Conservation (phyloP, 2,797 vertebrate species). For the Pseudomugil tenellus region DNA sequence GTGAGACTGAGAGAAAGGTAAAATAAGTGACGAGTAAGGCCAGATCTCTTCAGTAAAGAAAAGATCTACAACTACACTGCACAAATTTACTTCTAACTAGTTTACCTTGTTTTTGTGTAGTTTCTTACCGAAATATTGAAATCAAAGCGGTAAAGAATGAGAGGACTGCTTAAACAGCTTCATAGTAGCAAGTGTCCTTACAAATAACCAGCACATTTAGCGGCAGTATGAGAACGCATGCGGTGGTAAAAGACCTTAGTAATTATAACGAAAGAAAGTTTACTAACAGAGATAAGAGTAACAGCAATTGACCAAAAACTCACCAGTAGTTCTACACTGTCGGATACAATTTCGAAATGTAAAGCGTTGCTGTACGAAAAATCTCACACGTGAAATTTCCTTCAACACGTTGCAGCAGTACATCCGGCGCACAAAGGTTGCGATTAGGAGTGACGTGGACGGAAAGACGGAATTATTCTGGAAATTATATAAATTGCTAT, state of each 20-base stretch:
- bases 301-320: neutral
- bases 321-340: slow-evolving; percentile 34
- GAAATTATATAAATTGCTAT: no score
- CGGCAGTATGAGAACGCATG: neutral
- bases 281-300: neutral
- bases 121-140: neutral
- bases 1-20: no score
- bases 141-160: neutral
- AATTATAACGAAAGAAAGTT: neutral
- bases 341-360: neutral
- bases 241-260: neutral
- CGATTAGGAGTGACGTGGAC: neutral
- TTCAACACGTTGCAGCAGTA: slow-evolving; percentile 65
- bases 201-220: neutral
- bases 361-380: slow-evolving; percentile 5
- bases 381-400: slow-evolving; percentile 67
- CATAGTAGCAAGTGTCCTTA: neutral
- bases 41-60: neutral
- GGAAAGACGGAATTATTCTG: no score
- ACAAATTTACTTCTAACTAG: neutral
- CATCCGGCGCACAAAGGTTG: slow-evolving; percentile 67
- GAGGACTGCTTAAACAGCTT: neutral
- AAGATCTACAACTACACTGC: neutral
- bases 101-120: neutral
- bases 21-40: neutral